phyloP scores from a whole-genome alignment of 2,888 invertebrate species.

The Falcaria lacertinaria region DNA sequence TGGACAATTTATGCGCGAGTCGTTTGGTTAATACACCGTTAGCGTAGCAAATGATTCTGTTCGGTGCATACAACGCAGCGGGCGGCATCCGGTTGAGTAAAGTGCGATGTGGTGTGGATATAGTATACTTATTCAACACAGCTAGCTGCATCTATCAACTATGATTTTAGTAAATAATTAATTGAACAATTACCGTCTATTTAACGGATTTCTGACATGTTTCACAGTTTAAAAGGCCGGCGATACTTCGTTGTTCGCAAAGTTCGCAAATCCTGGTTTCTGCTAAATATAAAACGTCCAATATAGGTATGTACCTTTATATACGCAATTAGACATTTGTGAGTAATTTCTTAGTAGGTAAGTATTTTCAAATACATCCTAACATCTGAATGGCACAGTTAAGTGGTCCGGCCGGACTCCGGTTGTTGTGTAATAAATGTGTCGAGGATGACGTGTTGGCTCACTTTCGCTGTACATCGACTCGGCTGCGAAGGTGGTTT shows the following conservation, averaged over 20 bases:
- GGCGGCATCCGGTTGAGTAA: slow-evolving; percentile 8
- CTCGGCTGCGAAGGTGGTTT: slow-evolving; percentile 15
- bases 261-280: too few species aligned
- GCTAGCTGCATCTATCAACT: too few species aligned
- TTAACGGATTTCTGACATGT: too few species aligned
- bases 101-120: background rate
- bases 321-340: too few species aligned
- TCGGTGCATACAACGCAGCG: slow-evolving; percentile 8
- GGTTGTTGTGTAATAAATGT: slow-evolving; percentile 60
- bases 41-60: slow-evolving; percentile 4
- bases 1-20: slow-evolving; percentile 10
- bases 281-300: too few species aligned
- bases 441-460: slow-evolving; percentile 52
- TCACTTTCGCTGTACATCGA: slow-evolving; percentile 56
- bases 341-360: slow-evolving; percentile 1
- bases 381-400: slow-evolving; percentile 45
- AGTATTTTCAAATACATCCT: slow-evolving; percentile 7
- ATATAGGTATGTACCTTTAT: too few species aligned
- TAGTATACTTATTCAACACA: too few species aligned
- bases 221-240: too few species aligned
- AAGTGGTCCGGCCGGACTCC: too few species aligned
- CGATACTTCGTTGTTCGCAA: too few species aligned
- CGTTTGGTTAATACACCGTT: slow-evolving; percentile 14
- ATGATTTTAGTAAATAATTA: too few species aligned
- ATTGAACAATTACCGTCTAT: too few species aligned